Evolutionary conservation across 2,888 invertebrate genomes (phyloP), one percentile per base, ranked within the genome.

Genomic region (Eilema depressum): DNA sequence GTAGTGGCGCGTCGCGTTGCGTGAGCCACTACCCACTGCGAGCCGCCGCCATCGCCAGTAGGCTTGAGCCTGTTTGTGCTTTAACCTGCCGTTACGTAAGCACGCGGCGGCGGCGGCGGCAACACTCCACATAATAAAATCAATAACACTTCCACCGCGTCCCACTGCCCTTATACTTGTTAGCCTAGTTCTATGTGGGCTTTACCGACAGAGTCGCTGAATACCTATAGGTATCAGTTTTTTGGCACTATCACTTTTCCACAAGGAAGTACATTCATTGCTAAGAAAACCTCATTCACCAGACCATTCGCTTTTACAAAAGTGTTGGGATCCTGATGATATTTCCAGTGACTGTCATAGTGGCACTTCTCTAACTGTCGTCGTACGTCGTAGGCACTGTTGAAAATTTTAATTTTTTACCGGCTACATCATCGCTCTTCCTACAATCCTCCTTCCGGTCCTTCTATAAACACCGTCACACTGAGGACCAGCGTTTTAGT

Each of bases 141-240:
- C 68, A 33, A 68, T 68, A 62, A 53, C 61, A 62, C 66, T 28
- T 23, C 60, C 14, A 57, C 30, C 20, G 47, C 14, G 66, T 61
- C 23, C 30, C 65, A 67, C 67, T 67, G 67, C 59, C 61, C 67
- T 67, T 67, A 61, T 10, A 30, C 67, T 37, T 12, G 41, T 14
- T 26, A 37, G 53, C 53, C 62, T 23, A 33, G 23, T 33, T 30
- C n/a, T 53, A 10, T n/a, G n/a, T 53, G 53, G 8, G 53, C 53
- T 53, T 53, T 53, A 53, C 20, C 0, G n/a, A 53, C 53, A 14
- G 17, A 33, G 1, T 37, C 14, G 3, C 37, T 14, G 14, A 37
- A 1, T 14, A 14, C 14, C 7, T 37, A 14, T 14, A n/a, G n/a
- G n/a, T n/a, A 14, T 37, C 14, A 37, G 5, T 37, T 41, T 41